These are phyloP conservation scores for Tachuris rubrigastra DNA, from an alignment of 2,113 vertebrate genomes.

Conservation along the genomic window DNA sequence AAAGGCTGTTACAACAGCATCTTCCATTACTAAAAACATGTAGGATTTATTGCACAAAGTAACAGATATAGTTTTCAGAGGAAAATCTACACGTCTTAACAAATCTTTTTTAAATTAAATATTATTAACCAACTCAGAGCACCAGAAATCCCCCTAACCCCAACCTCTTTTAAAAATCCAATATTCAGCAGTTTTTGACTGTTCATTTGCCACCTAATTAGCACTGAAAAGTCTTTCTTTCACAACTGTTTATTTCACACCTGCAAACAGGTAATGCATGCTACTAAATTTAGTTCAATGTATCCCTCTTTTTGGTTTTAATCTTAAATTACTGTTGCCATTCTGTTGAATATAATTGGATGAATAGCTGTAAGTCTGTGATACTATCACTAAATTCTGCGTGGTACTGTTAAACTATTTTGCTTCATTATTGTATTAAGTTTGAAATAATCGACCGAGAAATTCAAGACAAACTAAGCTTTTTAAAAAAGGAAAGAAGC, in stretches of 20 bases:
- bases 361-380: not conserved
- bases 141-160: not conserved
- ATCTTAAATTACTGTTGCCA: not conserved
- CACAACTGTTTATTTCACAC: not conserved
- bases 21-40: slow-evolving; percentile 45
- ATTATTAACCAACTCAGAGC: not conserved
- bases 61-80: not conserved
- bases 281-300: not conserved
- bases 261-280: not conserved
- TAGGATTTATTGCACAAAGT: slow-evolving; percentile 58
- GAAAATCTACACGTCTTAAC: slow-evolving; percentile 5
- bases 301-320: not conserved
- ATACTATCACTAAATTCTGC: not conserved
- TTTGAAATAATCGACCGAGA: not conserved
- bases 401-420: not conserved
- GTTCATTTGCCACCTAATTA: not conserved
- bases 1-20: slow-evolving; percentile 51
- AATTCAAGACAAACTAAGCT: not conserved
- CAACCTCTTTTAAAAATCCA: not conserved
- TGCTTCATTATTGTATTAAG: not conserved
- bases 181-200: not conserved
- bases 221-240: not conserved
- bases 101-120: not conserved
- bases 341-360: not conserved
- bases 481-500: not conserved